Conservation (phyloP, 2,113 vertebrate species). For the Rhea americana region DNA sequence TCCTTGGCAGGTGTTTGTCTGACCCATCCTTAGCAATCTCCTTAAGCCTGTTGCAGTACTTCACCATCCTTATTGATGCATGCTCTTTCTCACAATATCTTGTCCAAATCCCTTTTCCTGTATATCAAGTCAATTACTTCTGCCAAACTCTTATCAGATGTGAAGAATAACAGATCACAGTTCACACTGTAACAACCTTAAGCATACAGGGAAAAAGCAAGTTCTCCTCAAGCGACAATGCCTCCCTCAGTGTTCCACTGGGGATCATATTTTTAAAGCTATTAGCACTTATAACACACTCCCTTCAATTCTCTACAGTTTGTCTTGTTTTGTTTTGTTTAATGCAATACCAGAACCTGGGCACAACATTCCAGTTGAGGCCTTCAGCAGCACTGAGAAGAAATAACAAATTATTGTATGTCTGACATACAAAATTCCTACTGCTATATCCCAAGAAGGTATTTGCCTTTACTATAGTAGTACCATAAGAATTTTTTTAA, state of each 20-base stretch:
- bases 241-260: not conserved
- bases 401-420: not conserved
- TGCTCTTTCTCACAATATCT: not conserved
- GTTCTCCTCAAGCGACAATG: fast-evolving
- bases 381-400: not conserved
- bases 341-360: not conserved
- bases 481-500: fast-evolving
- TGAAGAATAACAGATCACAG: fast-evolving
- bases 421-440: fast-evolving
- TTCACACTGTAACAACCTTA: not conserved
- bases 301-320: not conserved
- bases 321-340: not conserved
- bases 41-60: not conserved
- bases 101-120: not conserved
- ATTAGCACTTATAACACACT: not conserved
- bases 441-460: not conserved
- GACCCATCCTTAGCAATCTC: fast-evolving
- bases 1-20: fast-evolving
- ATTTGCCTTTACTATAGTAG: not conserved
- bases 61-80: not conserved
- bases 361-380: not conserved
- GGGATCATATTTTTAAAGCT: not conserved
- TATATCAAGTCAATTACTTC: fast-evolving
- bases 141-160: fast-evolving
- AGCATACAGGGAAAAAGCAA: fast-evolving